Evolutionary conservation across 2,888 invertebrate genomes (phyloP).

Genomic region (Syrista parreyssii): DNA sequence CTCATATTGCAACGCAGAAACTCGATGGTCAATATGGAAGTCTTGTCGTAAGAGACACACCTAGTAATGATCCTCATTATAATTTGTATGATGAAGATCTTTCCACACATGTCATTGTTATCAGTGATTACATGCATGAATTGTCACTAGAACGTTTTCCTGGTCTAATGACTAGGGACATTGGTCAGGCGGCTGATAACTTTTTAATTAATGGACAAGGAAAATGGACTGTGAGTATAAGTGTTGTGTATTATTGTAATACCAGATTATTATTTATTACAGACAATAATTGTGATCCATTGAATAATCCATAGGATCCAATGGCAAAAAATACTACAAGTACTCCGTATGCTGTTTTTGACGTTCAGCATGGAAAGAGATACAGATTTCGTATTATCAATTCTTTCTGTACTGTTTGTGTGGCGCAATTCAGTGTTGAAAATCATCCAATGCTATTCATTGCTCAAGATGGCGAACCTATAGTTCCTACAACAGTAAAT

Average conservation of each 20-base stretch:
- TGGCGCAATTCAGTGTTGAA: conserved; percentile 66
- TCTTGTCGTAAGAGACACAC: conserved; percentile 70
- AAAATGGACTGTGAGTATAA: conserved; percentile 40
- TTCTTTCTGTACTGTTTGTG: conserved; percentile 69
- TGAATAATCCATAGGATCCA: conserved; percentile 13
- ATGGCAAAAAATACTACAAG: conserved; percentile 13
- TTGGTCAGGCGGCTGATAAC: conserved; percentile 58
- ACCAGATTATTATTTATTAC: not conserved
- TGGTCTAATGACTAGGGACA: conserved; percentile 61
- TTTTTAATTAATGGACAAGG: conserved; percentile 60
- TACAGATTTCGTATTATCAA: conserved; percentile 70
- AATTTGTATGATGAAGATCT: conserved; percentile 66
- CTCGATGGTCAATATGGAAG: conserved; percentile 73
- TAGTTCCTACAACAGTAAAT: conserved; percentile 65
- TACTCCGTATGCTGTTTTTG: conserved; percentile 18
- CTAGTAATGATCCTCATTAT: conserved; percentile 53
- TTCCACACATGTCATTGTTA: conserved; percentile 68
- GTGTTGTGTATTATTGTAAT: not conserved
- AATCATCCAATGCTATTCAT: conserved; percentile 68
- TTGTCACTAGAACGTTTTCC: conserved; percentile 63
- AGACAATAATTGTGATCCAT: not conserved
- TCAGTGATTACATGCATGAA: conserved; percentile 69
- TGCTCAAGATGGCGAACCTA: conserved; percentile 68
- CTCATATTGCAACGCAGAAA: conserved; percentile 67
- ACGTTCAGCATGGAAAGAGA: conserved; percentile 65